These are phyloP conservation scores for Busseola fusca DNA, from an alignment of 2,888 invertebrate genomes.

Conservation along the genomic window DNA sequence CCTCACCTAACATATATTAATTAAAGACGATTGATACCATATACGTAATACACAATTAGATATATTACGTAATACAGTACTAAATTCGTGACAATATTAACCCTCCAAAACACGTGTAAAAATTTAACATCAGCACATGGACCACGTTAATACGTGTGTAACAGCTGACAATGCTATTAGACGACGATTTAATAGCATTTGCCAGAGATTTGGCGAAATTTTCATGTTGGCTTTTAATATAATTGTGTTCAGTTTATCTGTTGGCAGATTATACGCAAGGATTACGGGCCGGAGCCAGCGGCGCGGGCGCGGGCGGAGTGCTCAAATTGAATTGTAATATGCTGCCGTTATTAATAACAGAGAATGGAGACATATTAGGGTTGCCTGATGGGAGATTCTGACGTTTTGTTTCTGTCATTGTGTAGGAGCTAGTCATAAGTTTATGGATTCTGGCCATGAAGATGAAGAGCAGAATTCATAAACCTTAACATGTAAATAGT, in stretches of 20 bases:
- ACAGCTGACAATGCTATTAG: constrained; percentile 81
- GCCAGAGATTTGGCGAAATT: constrained; percentile 80
- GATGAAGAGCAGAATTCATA: background rate
- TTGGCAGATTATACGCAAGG: constrained; percentile 74
- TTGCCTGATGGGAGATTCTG: constrained; percentile 55
- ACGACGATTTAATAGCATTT: constrained; percentile 76
- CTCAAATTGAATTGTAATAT: constrained; percentile 88
- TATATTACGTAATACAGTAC: background rate
- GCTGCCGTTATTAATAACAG: constrained; percentile 86
- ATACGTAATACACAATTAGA: background rate
- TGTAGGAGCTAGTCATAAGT: too few species aligned
- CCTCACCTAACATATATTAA: background rate
- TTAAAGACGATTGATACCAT: background rate
- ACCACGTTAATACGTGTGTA: constrained; percentile 56
- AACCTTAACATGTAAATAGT: background rate
- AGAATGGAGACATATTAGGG: constrained; percentile 71
- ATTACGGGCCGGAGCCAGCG: constrained; percentile 72
- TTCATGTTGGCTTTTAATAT: constrained; percentile 87
- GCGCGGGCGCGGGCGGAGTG: constrained; percentile 70
- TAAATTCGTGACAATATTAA: background rate
- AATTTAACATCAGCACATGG: constrained; percentile 31
- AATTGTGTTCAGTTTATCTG: constrained; percentile 87
- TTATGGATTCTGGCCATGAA: background rate
- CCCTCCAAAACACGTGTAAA: constrained; percentile 12
- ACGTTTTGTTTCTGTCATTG: background rate